Evolutionary conservation across 2,888 invertebrate genomes (phyloP), one percentile per base, ranked within the genome.

Genomic region (Eupithecia dodoneata): DNA sequence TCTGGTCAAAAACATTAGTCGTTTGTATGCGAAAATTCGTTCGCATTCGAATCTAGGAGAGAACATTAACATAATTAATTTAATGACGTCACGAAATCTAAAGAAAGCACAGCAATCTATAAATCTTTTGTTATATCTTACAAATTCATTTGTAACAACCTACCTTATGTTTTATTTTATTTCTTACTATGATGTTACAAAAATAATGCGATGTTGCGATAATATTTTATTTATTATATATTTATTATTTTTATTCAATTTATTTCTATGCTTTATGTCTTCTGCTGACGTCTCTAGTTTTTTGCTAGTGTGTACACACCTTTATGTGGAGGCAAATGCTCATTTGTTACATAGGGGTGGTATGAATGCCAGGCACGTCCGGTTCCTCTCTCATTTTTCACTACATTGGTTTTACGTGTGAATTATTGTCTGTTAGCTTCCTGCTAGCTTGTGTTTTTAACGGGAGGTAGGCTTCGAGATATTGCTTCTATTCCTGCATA

Each of bases 331-430:
- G 87, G 90, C 90, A 90, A 91, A 91, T 89, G 89, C 91, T 93
- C 93, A 92, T 93, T 93, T 92, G 92, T 94, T 92, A 93, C 89
- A 86, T 74, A 84, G 85, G 85, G 86, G 87, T 86, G 86, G 84
- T 82, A 83, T 81, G 89, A 87, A 94, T 91, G 91, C 94, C 84
- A 87, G 87, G 88, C 94, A 94, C 94, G 94, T 94, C 82, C 87
- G 81, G 86, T 86, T 87, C 90, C 91, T 91, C 92, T 91, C 94
- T 93, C 94, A 94, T 95, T 95, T 94, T 94, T 94, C 94, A 94
- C 92, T 94, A 94, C 94, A 94, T 94, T 94, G 94, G 92, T 93
- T 94, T 93, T 93, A 93, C 93, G 92, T 94, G 93, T 93, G 92
- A 94, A 93, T 93, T 94, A 94, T 94, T 93, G 94, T 93, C 90